Base-by-base conservation (phyloP, 2,113 vertebrate genomes). In the Nannospalax galili region DNA sequence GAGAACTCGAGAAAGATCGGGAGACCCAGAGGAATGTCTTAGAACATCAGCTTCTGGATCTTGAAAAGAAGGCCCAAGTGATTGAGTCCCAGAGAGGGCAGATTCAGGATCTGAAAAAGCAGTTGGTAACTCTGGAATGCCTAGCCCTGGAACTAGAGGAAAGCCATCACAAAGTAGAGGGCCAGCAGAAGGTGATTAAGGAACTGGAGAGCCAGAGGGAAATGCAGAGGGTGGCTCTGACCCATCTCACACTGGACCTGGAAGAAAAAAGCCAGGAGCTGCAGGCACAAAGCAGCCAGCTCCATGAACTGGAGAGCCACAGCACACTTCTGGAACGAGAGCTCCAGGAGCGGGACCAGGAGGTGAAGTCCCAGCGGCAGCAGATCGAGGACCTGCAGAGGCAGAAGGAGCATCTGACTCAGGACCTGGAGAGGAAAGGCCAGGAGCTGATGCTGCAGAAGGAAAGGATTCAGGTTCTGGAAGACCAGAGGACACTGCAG, bases 391-490 rank as follows among this genome's bases (percentile, higher is more conserved):
- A 95, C 12, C 95, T 98, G 22, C 96, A 94, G 88, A 97, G 92
- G 70, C 95, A 97, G 93, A 97, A 96, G 15, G 94, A 97, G 26
- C 89, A 19, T 10, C 91, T 98, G 80, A 70, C 91, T 80, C 96
- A 95, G 92, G 96, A 97, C 74, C 96, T 98, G 0, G 92, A 96
- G 86, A 94, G 88, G 92, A 95, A 82, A 89, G 90, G 72, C 45
- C 96, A 97, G 88, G 96, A 97, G 69, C 52, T 93, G 78, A 35
- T 92, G 45, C 90, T 96, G 35, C 97, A 97, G 91, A 97, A 98
- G 56, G 98, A 97, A 52, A 98, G 98, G 96, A 98, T 98, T 73
- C 94, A 93, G 86, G 82, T 81, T 88, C 92, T 98, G 26, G 98
- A 98, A 93, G 96, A 98, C 65, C 97, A 98, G 1, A 70, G 96